phyloP scores from a whole-genome alignment of 2,888 invertebrate species.

The Arge pagana region DNA sequence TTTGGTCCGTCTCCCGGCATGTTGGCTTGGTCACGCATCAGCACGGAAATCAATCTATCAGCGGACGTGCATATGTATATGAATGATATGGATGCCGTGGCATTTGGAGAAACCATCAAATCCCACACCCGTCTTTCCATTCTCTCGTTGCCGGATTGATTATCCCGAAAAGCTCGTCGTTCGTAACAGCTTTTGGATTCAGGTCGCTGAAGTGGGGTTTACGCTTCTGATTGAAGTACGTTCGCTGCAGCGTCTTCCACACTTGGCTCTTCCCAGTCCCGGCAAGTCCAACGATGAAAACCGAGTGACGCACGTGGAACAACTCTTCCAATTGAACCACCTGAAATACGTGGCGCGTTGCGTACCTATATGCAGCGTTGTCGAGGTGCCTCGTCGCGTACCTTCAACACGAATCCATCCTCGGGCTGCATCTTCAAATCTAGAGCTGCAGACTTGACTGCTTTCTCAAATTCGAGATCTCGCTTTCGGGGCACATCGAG shows the following conservation, averaged over 20 bases:
- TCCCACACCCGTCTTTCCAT: constrained; percentile 77
- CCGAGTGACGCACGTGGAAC: constrained; percentile 92
- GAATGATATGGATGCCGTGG: constrained; percentile 15
- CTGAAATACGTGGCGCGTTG: constrained; percentile 52
- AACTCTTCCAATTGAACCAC: constrained; percentile 91
- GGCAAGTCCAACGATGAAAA: constrained; percentile 83
- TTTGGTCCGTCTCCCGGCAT: constrained; percentile 84
- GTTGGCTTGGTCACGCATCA: constrained; percentile 93
- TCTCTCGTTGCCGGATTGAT: constrained; percentile 93
- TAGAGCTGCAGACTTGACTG: constrained; percentile 74
- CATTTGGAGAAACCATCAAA: constrained; percentile 1
- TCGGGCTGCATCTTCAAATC: constrained; percentile 90
- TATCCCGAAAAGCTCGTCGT: constrained; percentile 92
- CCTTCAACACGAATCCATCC: constrained; percentile 83
- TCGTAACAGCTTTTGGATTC: constrained; percentile 96
- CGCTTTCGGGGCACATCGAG: constrained; percentile 89
- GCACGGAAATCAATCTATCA: constrained; percentile 82
- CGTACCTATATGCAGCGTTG: background rate
- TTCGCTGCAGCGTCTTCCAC: constrained; percentile 87
- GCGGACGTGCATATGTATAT: constrained; percentile 5
- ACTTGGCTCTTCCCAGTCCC: constrained; percentile 93
- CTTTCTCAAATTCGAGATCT: constrained; percentile 81
- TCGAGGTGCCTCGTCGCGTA: constrained; percentile 42
- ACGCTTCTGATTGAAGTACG: constrained; percentile 79
- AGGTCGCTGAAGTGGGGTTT: constrained; percentile 87